These are phyloP conservation scores for Ammodytes dubius DNA, from an alignment of 2,113 vertebrate genomes.

Conservation along the genomic window DNA sequence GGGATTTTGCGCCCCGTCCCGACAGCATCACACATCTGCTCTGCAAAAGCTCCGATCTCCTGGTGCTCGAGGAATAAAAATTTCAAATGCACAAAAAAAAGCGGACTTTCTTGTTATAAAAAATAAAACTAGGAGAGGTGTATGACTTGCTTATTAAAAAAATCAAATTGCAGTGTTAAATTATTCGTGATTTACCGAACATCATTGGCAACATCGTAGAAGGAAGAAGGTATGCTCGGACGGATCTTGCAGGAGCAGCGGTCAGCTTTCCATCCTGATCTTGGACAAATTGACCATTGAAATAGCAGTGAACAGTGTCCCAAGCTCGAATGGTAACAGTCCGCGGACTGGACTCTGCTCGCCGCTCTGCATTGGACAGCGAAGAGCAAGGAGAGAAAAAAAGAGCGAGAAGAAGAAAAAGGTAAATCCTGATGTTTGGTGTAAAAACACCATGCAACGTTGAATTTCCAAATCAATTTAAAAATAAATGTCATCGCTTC, in stretches of 20 bases:
- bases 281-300: slow-evolving; percentile 46
- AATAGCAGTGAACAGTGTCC: slow-evolving; percentile 39
- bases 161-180: background rate
- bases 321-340: slow-evolving; percentile 36
- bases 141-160: background rate
- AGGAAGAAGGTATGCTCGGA: background rate
- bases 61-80: slow-evolving; percentile 24
- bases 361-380: slow-evolving; percentile 51
- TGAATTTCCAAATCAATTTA: background rate
- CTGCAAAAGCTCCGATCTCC: slow-evolving; percentile 19
- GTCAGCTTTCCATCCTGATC: slow-evolving; percentile 66
- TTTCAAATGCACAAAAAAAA: background rate
- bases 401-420: slow-evolving; percentile 27
- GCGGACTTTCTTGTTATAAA: background rate
- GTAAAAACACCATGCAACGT: background rate
- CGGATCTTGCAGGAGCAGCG: slow-evolving; percentile 76
- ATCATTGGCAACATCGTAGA: background rate
- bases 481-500: background rate
- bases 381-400: slow-evolving; percentile 8
- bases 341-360: slow-evolving; percentile 36
- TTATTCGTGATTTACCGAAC: background rate
- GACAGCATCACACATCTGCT: slow-evolving; percentile 76
- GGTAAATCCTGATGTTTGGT: slow-evolving; percentile 2
- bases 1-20: slow-evolving; percentile 78
- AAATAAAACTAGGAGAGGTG: background rate